Percentiles rank a stretch among this genome's conserved stretches.
Evolutionary conservation across 1,140 invertebrate genomes (phyloP).

Genomic region (Idris sp.): DNA sequence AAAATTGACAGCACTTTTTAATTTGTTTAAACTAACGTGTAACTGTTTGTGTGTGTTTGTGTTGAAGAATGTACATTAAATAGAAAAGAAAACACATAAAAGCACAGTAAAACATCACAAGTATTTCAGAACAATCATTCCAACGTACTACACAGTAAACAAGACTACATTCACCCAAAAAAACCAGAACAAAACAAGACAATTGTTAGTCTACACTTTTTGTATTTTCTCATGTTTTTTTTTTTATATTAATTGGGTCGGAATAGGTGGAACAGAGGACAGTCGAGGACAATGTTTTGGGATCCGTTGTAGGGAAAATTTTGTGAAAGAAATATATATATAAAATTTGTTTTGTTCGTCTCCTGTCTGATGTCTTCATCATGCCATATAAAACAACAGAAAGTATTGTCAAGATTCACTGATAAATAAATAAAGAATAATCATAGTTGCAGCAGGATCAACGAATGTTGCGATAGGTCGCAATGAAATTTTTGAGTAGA

Average conservation of each 20-base stretch:
- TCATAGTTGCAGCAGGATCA: constrained; percentile 59
- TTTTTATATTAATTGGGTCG: constrained; percentile 27
- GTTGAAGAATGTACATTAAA: constrained; percentile 42
- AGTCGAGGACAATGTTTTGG: constrained; percentile 4
- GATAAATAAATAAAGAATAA: constrained; percentile 52
- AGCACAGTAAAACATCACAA: constrained; percentile 61
- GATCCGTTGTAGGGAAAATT: constrained; percentile 10
- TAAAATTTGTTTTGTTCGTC: too few species aligned
- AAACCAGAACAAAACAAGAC: constrained; percentile 62
- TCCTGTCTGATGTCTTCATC: constrained; percentile 71
- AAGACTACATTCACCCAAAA: constrained; percentile 63
- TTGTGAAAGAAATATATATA: too few species aligned
- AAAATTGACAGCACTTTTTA: neutral
- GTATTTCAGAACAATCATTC: constrained; percentile 62
- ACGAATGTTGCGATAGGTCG: constrained; percentile 56
- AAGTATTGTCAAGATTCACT: constrained; percentile 52
- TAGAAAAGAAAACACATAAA: constrained; percentile 55
- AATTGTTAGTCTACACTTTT: constrained; percentile 60
- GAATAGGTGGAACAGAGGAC: constrained; percentile 11
- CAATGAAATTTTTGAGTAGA: constrained; percentile 62
- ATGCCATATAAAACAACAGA: constrained; percentile 69
- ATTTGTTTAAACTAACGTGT: constrained; percentile 17
- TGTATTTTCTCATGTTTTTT: constrained; percentile 27
- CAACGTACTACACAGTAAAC: constrained; percentile 61
- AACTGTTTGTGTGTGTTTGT: constrained; percentile 3